Conservation (phyloP, 2,797 vertebrate genomes). For the Triplophysa yarkandensis region DNA sequence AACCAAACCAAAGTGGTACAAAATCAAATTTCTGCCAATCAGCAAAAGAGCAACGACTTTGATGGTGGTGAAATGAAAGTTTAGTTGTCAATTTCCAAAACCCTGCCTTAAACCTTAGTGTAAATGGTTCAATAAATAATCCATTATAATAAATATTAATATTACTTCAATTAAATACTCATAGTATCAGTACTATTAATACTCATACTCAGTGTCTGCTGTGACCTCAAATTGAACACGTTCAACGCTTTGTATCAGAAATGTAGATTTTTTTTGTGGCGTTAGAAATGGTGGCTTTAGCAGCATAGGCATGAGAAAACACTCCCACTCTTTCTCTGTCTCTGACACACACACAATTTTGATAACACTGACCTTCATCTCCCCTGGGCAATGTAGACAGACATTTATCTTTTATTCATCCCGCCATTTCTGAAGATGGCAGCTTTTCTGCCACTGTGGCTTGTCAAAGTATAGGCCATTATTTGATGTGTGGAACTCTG, state of each 20-base stretch:
- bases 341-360: slow-evolving; percentile 16
- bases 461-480: slow-evolving; percentile 65
- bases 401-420: slow-evolving; percentile 79
- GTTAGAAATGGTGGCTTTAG: not conserved
- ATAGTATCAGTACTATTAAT: too few relatives aligned
- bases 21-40: too few relatives aligned
- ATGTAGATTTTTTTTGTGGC: not conserved
- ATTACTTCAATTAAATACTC: too few relatives aligned
- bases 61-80: too few relatives aligned
- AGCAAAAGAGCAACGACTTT: too few relatives aligned
- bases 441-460: slow-evolving; percentile 61
- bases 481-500: slow-evolving; percentile 51
- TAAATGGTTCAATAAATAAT: not conserved
- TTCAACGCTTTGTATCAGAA: not conserved
- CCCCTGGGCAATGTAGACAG: slow-evolving; percentile 61
- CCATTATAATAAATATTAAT: too few relatives aligned
- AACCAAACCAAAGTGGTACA: too few relatives aligned
- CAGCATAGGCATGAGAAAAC: not conserved
- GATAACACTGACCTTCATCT: slow-evolving; percentile 70
- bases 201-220: too few relatives aligned
- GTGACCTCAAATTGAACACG: not conserved
- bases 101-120: not conserved
- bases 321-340: not conserved
- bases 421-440: slow-evolving; percentile 70
- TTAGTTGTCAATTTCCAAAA: too few relatives aligned